Conservation (phyloP, 2,888 invertebrate species). For the Sclerodermus sp. region DNA sequence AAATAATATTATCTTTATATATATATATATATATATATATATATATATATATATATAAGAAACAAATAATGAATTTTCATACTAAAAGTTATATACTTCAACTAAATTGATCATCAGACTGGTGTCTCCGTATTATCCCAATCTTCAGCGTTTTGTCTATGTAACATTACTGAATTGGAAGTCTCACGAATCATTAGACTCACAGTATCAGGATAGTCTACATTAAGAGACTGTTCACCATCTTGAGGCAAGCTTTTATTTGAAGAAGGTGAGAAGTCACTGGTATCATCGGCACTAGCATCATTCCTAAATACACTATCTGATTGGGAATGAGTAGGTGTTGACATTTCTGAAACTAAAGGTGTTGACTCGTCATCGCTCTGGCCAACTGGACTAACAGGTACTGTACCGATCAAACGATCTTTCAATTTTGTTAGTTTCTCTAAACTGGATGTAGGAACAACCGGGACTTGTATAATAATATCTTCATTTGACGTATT, state of each 20-base stretch:
- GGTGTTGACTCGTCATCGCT: slow-evolving; percentile 73
- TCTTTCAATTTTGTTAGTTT: slow-evolving; percentile 42
- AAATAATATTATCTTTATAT: too few relatives aligned
- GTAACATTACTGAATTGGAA: slow-evolving; percentile 22
- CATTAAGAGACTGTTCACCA: slow-evolving; percentile 28
- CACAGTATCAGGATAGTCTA: slow-evolving; percentile 33
- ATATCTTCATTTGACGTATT: slow-evolving; percentile 31
- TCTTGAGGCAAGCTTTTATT: slow-evolving; percentile 32
- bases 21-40: too few relatives aligned
- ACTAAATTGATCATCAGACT: slow-evolving; percentile 35
- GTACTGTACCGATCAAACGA: slow-evolving; percentile 28
- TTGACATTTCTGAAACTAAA: slow-evolving; percentile 62
- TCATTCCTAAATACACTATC: slow-evolving; percentile 41
- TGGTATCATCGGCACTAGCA: slow-evolving; percentile 31
- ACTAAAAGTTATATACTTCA: too few relatives aligned
- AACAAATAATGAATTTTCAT: too few relatives aligned
- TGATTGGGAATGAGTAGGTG: slow-evolving; percentile 47
- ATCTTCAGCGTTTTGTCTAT: slow-evolving; percentile 41
- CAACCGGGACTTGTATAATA: slow-evolving; percentile 32
- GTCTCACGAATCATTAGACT: slow-evolving; percentile 37
- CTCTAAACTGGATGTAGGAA: slow-evolving; percentile 33
- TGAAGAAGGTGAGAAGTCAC: slow-evolving; percentile 36
- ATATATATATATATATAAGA: too few relatives aligned
- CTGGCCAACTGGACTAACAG: slow-evolving; percentile 28
- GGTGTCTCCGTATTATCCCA: slow-evolving; percentile 53